Evolutionary conservation across 2,888 invertebrate genomes (phyloP), one percentile per base, ranked within the genome.

Genomic region (Leptinotarsa haldemani): DNA sequence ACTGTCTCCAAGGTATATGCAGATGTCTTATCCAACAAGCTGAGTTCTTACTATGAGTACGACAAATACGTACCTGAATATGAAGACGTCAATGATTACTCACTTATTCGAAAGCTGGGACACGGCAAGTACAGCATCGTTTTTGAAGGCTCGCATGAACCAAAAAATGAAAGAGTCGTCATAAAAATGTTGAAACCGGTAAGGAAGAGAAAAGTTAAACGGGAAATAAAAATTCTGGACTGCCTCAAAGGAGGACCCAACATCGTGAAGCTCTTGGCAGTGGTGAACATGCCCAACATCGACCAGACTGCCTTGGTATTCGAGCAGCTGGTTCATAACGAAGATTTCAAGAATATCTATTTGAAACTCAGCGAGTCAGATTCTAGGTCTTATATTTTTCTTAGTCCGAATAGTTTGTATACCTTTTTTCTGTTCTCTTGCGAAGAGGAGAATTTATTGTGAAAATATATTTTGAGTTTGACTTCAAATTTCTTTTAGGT

Each of bases 61-160:
- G 87, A 87, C 53, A 83, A 75, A 67, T 87, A 81, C 73, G 79
- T 69, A 25, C 86, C 86, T 5, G 81, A 80, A 40, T 81, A 78
- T 9, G 86, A 87, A 58, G 81, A 84, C 52, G 82, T 84, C 18
- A 83, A 86, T 52, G 81, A 85, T 72, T 87, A 87, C 78, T 82
- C 82, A 53, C 73, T 87, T 30, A 83, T 85, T 13, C 80, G 83
- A 70, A 86, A 85, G 75, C 80, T 87, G n/a, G 87, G 87, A 4
- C 83, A 86, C 65, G 87, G 87, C n/a, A 88, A 88, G 79, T 87
- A 87, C 79, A 88, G 88, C 78, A 83, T 86, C 65, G 88, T 87
- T 1, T 87, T 87, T 69, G 86, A 87, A 77, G 87, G 84, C 13
- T 58, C 85, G n/a, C 81, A 86, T 50, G 82, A 85, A 70, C 74